A percentile compares a stretch with the other conserved stretches of the same genome.
Conservation (phyloP, 1,140 invertebrate species). For the Amyelois transitella region DNA sequence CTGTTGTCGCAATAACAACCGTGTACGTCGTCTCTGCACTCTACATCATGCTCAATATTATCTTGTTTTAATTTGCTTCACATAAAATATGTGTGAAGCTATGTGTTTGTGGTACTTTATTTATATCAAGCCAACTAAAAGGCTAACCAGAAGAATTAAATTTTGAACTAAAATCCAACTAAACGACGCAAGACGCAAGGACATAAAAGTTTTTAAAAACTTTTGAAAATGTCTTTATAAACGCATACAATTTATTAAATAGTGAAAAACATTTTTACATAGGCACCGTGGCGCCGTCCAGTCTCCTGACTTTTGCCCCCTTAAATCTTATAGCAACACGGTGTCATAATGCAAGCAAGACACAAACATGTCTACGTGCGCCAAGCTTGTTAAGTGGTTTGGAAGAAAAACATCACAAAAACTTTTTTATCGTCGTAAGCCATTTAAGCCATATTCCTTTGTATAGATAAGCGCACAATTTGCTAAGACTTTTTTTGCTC, state of each 20-base stretch:
- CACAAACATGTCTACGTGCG: conserved; percentile 72
- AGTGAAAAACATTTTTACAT: conserved; percentile 39
- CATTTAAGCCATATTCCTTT: conserved; percentile 50
- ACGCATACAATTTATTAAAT: conserved; percentile 3
- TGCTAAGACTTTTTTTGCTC: neutral
- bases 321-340: conserved; percentile 69
- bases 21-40: neutral
- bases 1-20: neutral
- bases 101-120: no score
- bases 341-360: conserved; percentile 72
- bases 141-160: no score
- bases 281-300: conserved; percentile 48
- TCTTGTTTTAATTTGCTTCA: neutral
- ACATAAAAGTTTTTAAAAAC: neutral
- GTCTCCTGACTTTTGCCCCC: conserved; percentile 66
- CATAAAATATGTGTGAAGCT: no score
- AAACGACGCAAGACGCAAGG: no score
- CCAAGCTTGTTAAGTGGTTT: conserved; percentile 73
- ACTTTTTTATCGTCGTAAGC: conserved; percentile 69
- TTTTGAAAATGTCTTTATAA: neutral
- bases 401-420: conserved; percentile 73
- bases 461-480: conserved; percentile 18
- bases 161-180: no score
- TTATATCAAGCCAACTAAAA: no score
- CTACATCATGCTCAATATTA: neutral